Percentiles rank a stretch among this genome's conserved stretches.
These are phyloP conservation scores for Strigamia maritima DNA, from an alignment of 2,888 invertebrate species.

Conservation along the genomic window DNA sequence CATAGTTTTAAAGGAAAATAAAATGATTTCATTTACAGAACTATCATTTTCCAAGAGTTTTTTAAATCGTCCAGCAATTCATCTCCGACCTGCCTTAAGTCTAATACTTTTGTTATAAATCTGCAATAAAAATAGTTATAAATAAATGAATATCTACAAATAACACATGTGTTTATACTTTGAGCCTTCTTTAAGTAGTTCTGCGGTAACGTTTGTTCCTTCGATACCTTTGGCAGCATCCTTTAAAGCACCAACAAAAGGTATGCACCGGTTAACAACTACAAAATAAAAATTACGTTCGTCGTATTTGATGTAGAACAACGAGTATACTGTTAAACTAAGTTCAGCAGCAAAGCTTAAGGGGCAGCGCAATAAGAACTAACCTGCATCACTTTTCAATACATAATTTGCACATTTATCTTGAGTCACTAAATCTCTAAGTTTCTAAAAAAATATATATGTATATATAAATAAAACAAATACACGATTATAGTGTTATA, in stretches of 20 bases:
- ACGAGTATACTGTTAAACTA: too few species aligned
- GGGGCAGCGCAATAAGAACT: background rate
- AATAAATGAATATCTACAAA: too few species aligned
- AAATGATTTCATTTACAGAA: background rate
- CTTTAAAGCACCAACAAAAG: background rate
- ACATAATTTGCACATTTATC: background rate
- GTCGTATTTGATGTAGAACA: too few species aligned
- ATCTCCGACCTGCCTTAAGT: background rate
- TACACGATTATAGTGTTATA: too few species aligned
- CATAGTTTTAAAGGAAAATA: too few species aligned
- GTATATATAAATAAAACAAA: too few species aligned
- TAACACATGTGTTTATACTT: background rate
- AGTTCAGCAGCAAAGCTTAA: background rate
- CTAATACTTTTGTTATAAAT: background rate
- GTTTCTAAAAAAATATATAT: background rate
- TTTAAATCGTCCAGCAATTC: slow-evolving; percentile 13
- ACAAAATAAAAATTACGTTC: background rate
- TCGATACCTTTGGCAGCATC: background rate
- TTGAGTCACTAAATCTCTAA: background rate
- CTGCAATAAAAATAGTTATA: background rate
- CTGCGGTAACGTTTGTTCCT: background rate
- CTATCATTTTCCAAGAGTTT: background rate
- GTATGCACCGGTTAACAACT: background rate
- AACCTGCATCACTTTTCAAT: background rate
- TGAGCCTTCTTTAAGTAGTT: background rate